These are phyloP conservation scores for Eutrigla gurnardus DNA, from an alignment of 2,797 vertebrate genomes.

Conservation along the genomic window DNA sequence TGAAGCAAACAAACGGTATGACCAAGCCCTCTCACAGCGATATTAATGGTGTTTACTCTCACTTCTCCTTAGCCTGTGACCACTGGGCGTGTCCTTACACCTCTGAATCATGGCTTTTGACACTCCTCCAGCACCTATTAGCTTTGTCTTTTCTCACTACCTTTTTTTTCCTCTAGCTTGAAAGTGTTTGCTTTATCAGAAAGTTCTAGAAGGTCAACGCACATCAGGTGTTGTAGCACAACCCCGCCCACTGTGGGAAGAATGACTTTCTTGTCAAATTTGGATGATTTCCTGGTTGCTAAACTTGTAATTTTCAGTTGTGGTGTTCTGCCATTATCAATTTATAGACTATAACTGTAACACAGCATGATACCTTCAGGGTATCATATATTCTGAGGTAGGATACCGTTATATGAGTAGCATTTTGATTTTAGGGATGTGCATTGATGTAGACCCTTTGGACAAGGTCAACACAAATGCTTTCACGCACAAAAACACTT, in stretches of 20 bases:
- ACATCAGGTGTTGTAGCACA: slow-evolving; percentile 21
- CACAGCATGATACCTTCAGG: slow-evolving; percentile 2
- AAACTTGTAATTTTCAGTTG: slow-evolving; percentile 1
- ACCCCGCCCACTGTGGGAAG: slow-evolving; percentile 15
- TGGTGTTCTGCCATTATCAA: neutral
- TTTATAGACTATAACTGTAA: slow-evolving; percentile 6
- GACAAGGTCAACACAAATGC: slow-evolving; percentile 55
- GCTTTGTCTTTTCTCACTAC: slow-evolving; percentile 49
- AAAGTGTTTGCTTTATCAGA: slow-evolving; percentile 34
- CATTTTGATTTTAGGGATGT: slow-evolving; percentile 53
- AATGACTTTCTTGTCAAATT: slow-evolving; percentile 22
- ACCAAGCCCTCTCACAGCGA: slow-evolving; percentile 55
- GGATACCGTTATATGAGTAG: slow-evolving; percentile 19
- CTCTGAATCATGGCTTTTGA: slow-evolving; percentile 69
- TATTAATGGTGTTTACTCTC: slow-evolving; percentile 77
- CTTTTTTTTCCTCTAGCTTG: slow-evolving; percentile 46
- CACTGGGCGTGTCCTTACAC: slow-evolving; percentile 52
- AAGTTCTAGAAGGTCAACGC: slow-evolving; percentile 34
- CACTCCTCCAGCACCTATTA: slow-evolving; percentile 52
- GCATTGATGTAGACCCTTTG: slow-evolving; percentile 30
- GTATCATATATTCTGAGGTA: neutral
- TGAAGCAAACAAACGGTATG: slow-evolving; percentile 51
- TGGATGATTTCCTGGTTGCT: slow-evolving; percentile 15
- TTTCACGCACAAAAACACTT: slow-evolving; percentile 35
- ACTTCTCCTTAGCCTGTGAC: slow-evolving; percentile 63